Conservation (phyloP, 2,113 vertebrate species). For the Silurus glanis region DNA sequence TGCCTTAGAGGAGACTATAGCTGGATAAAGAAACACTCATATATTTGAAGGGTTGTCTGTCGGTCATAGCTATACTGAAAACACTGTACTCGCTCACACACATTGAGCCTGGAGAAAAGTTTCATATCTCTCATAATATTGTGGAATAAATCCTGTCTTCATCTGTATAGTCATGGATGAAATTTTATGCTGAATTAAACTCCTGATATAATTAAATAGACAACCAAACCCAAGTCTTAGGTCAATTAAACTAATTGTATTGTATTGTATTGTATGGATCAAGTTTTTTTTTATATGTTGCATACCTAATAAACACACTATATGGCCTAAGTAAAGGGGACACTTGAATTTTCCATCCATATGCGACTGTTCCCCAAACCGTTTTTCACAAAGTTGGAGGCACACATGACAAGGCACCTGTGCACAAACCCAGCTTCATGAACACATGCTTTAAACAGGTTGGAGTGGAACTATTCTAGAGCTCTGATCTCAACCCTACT, state of each 20-base stretch:
- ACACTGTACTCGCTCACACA: background rate
- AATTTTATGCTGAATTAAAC: background rate
- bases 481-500: too few species aligned
- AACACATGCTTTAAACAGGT: too few species aligned
- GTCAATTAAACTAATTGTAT: background rate
- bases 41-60: constrained; percentile 67
- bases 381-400: too few species aligned
- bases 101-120: background rate
- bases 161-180: background rate
- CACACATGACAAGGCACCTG: too few species aligned
- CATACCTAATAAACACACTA: too few species aligned
- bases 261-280: background rate
- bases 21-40: constrained; percentile 59
- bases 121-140: background rate
- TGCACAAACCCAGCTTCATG: too few species aligned
- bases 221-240: background rate
- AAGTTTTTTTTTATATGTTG: too few species aligned
- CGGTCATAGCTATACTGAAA: constrained; percentile 16
- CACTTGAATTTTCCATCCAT: too few species aligned
- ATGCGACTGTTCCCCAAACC: too few species aligned
- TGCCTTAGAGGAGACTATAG: constrained; percentile 38
- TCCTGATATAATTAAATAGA: background rate
- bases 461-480: too few species aligned
- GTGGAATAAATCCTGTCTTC: background rate
- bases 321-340: too few species aligned